Evolutionary conservation across 2,888 invertebrate genomes (phyloP).

Genomic region (Coenonympha arcania): DNA sequence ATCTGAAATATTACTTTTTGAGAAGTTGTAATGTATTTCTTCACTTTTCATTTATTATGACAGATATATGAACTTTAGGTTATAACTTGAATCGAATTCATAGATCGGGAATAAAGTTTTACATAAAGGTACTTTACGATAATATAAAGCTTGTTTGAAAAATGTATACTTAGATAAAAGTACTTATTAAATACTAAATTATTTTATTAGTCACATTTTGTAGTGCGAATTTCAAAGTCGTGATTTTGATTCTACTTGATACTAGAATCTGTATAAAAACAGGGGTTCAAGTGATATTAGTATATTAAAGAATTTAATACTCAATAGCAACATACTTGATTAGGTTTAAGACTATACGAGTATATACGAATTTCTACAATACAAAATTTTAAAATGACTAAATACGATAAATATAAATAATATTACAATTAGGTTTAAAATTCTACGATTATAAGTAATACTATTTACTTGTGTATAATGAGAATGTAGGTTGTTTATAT

Average conservation of each 20-base stretch:
- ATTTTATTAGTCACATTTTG: conserved; percentile 22
- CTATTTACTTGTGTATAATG: not conserved
- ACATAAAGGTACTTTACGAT: too few relatives aligned
- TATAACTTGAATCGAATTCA: too few relatives aligned
- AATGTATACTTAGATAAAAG: too few relatives aligned
- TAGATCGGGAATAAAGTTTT: too few relatives aligned
- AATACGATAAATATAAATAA: not conserved
- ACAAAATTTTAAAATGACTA: not conserved
- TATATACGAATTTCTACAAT: not conserved
- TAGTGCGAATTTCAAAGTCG: conserved; percentile 19
- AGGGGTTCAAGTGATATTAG: not conserved
- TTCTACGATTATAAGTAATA: not conserved
- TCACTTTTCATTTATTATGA: too few relatives aligned
- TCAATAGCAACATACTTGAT: too few relatives aligned
- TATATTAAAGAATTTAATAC: not conserved
- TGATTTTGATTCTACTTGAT: conserved; percentile 9
- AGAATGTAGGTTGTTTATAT: not conserved
- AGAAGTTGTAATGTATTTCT: too few relatives aligned
- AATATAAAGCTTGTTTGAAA: too few relatives aligned
- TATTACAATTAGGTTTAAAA: not conserved
- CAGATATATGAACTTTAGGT: too few relatives aligned
- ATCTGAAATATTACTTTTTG: too few relatives aligned
- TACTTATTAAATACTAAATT: too few relatives aligned
- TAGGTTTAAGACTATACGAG: too few relatives aligned
- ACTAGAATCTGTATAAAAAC: conserved; percentile 1